Evolutionary conservation across 1,140 invertebrate genomes (phyloP).

Genomic region (Popillia japonica): DNA sequence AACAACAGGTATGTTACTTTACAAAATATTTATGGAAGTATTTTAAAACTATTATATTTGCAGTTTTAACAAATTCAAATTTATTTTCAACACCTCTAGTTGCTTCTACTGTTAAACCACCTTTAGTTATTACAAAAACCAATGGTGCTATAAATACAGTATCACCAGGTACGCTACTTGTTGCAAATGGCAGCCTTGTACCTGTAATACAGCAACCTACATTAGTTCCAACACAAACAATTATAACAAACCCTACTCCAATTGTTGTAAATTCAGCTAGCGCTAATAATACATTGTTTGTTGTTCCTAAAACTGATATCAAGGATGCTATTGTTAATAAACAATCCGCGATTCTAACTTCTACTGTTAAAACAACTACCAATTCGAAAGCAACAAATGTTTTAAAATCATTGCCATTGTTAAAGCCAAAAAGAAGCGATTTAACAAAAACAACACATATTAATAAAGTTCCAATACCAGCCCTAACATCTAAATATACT

Average conservation of each 20-base stretch:
- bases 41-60: slow-evolving; percentile 38
- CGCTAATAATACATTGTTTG: slow-evolving; percentile 40
- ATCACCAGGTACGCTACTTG: slow-evolving; percentile 54
- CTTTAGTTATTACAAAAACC: slow-evolving; percentile 39
- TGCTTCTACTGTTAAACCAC: slow-evolving; percentile 46
- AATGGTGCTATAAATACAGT: slow-evolving; percentile 39
- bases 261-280: slow-evolving; percentile 31
- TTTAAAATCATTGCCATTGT: slow-evolving; percentile 41
- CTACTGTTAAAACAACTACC: slow-evolving; percentile 34
- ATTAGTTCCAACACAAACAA: slow-evolving; percentile 39
- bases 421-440: slow-evolving; percentile 53
- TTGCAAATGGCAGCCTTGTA: slow-evolving; percentile 53
- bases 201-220: slow-evolving; percentile 47
- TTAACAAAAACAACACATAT: slow-evolving; percentile 71
- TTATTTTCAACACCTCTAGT: slow-evolving; percentile 48
- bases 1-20: slow-evolving; percentile 26
- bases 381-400: slow-evolving; percentile 29
- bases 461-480: slow-evolving; percentile 76
- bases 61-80: slow-evolving; percentile 51
- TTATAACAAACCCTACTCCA: slow-evolving; percentile 44
- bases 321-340: background rate
- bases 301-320: slow-evolving; percentile 40
- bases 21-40: no score
- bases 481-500: slow-evolving; percentile 63
- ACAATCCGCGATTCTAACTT: background rate